Percentiles rank a stretch among this genome's conserved stretches.
These are phyloP conservation scores for Chrysochloris asiatica DNA, from an alignment of 2,113 vertebrate species.

Conservation along the genomic window DNA sequence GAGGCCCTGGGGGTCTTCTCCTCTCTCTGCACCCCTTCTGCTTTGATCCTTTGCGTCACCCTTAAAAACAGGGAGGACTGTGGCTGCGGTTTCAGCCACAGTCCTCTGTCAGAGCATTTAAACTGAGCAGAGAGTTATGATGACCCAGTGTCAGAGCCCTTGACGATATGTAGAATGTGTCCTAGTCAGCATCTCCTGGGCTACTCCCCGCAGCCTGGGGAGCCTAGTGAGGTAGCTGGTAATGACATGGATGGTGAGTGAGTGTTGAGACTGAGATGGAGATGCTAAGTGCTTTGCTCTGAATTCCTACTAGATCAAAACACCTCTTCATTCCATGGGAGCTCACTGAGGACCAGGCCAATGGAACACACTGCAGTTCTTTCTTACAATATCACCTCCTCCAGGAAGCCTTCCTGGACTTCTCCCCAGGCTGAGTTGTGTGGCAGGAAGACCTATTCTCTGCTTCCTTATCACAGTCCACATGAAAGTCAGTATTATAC, in stretches of 20 bases:
- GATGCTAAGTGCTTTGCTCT: background rate
- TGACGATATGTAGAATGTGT: background rate
- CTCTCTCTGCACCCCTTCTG: background rate
- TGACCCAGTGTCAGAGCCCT: too few species aligned
- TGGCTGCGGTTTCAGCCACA: background rate
- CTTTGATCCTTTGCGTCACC: background rate
- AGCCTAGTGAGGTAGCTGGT: background rate
- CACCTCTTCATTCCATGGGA: background rate
- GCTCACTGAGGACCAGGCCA: background rate
- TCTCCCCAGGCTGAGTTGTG: background rate
- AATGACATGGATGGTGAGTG: background rate
- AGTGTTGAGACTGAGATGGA: background rate
- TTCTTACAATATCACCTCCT: background rate
- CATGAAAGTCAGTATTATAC: background rate
- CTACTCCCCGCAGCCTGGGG: background rate
- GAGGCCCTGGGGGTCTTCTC: background rate
- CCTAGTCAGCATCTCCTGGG: background rate
- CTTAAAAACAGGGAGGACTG: background rate
- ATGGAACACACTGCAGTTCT: background rate
- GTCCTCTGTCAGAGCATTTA: background rate
- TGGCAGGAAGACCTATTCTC: background rate
- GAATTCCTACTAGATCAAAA: background rate
- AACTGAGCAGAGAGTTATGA: background rate
- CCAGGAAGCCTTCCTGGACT: constrained; percentile 3
- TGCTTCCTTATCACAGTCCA: background rate